Evolutionary conservation across 2,888 invertebrate genomes (phyloP), one percentile per base, ranked within the genome.

Genomic region (Phyto melanocephala): DNA sequence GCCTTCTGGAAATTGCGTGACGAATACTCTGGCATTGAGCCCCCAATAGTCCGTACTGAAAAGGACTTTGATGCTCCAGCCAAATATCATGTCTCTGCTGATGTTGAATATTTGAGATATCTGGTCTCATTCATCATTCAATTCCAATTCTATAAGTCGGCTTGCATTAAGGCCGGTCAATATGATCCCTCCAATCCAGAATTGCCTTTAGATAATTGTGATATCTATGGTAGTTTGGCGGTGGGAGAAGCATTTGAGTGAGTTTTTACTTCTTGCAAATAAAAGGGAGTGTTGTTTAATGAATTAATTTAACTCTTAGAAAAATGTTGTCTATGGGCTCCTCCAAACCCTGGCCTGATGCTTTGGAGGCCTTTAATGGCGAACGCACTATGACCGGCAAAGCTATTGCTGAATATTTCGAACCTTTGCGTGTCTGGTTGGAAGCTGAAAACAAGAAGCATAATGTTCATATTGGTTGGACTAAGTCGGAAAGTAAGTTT

Each of bases 301-400:
- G n/a, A n/a, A 2, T 6, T 24, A 37, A 24, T n/a, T 13, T 22
- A 17, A 15, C 47, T 45, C 67, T n/a, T 22, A 95, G 95, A 13
- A 93, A 93, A 84, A 95, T 95, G 95, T 91, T 95, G 37, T 92
- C 93, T 83, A 91, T 96, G 92, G 96, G 96, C 2, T 93, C 94
- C 0, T 95, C 95, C 0, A 93, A 93, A 85, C 95, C 95, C 0
- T 96, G 96, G 96, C 95, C 94, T n/a, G 96, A 97, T 86, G 96
- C 96, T 77, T 94, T 98, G 93, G 94, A 96, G 88, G 93, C 93
- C 8, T 92, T 97, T 37, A 97, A 96, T 0, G 96, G 96, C 0
- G 94, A 94, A 87, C 91, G 95, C 86, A 92, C 92, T 71, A 95
- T 97, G 95, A 93, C 94, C 80, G 95, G 95, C 11, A 93, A 93